phyloP scores from a whole-genome alignment of 2,888 invertebrate genomes.

The Cantharis lateralis region DNA sequence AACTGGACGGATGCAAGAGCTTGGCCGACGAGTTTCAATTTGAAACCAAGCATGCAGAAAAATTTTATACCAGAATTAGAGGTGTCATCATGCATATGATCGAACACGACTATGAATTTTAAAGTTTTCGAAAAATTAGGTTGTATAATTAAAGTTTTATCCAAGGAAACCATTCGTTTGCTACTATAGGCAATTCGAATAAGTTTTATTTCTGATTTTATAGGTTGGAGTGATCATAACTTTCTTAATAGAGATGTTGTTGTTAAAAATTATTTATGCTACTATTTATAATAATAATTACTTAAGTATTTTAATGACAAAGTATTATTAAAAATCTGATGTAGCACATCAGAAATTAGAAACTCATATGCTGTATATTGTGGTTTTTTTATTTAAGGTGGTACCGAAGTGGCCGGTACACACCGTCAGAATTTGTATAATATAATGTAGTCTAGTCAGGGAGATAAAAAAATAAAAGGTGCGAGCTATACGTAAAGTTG shows the following conservation, averaged over 20 bases:
- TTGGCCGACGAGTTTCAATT: slow-evolving; percentile 23
- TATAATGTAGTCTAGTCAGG: too few species aligned
- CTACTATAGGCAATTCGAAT: background rate
- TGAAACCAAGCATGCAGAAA: slow-evolving; percentile 21
- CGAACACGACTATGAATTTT: slow-evolving; percentile 2
- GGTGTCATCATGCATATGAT: slow-evolving; percentile 17
- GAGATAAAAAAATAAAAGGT: too few species aligned
- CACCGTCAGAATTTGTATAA: too few species aligned
- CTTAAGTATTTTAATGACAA: background rate
- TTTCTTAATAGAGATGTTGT: background rate
- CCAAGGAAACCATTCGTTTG: background rate
- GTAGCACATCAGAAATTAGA: background rate
- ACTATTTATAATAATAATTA: background rate
- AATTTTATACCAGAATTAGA: slow-evolving; percentile 27
- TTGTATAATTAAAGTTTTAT: too few species aligned
- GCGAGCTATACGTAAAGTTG: too few species aligned
- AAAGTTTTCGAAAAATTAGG: background rate
- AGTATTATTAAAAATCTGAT: background rate
- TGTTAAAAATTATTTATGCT: background rate
- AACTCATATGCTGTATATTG: background rate
- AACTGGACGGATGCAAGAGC: background rate
- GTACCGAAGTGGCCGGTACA: too few species aligned
- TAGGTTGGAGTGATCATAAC: background rate
- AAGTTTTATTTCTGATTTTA: background rate
- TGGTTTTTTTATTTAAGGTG: background rate